Evolutionary conservation across 1,140 invertebrate species (phyloP).

Genomic region (Phymorhynchus buccinoides): DNA sequence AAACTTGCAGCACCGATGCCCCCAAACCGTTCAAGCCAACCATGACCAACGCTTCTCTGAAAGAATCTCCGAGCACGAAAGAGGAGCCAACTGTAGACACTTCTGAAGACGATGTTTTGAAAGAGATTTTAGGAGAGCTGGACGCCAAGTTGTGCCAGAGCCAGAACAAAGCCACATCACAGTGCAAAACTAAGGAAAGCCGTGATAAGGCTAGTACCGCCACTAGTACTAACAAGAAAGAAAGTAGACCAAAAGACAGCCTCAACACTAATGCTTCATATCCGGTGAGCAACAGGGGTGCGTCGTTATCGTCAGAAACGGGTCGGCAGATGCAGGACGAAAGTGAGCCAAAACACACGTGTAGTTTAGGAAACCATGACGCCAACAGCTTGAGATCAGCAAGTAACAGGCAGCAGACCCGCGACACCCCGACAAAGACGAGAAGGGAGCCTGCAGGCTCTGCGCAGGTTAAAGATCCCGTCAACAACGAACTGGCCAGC

Average conservation of each 20-base stretch:
- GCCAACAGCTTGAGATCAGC: neutral
- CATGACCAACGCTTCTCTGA: conserved; percentile 24
- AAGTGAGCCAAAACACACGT: neutral
- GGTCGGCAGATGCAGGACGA: neutral
- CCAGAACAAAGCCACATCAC: neutral
- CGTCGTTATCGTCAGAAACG: neutral
- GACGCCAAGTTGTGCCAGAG: neutral
- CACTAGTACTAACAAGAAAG: no score
- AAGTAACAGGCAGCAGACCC: neutral
- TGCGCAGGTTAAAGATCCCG: neutral
- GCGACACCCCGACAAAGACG: neutral
- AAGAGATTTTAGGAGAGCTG: conserved; percentile 11
- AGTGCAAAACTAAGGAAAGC: neutral
- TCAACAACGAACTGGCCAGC: neutral
- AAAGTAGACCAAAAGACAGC: neutral
- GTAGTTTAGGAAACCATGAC: neutral
- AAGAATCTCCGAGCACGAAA: neutral
- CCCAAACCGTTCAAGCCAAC: neutral
- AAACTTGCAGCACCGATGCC: conserved; percentile 18
- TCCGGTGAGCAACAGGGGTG: neutral
- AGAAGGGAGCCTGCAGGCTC: neutral
- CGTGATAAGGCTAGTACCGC: neutral
- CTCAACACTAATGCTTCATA: neutral
- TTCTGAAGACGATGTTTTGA: conserved; percentile 1
- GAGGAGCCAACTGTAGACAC: neutral